Percentiles rank a stretch among this genome's conserved stretches.
Conservation (phyloP, 2,888 invertebrate species). For the Agrotis segetum region DNA sequence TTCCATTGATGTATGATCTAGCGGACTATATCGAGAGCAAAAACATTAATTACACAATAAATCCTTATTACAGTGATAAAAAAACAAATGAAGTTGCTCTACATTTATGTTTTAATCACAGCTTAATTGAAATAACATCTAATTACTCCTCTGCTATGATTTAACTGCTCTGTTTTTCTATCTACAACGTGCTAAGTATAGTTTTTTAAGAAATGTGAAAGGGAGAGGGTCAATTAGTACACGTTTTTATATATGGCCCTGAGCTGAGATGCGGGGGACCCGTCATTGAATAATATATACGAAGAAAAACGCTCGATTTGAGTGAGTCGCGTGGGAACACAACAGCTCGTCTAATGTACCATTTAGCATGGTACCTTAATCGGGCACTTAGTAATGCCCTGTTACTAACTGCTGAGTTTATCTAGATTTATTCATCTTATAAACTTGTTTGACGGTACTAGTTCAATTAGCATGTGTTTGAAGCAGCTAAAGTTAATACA, state of each 20-base stretch:
- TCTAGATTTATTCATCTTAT: constrained; percentile 34
- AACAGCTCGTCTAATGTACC: constrained; percentile 71
- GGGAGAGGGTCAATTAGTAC: constrained; percentile 75
- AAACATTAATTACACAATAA: not conserved
- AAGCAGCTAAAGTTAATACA: too few relatives aligned
- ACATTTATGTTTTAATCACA: constrained; percentile 3
- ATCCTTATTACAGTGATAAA: not conserved
- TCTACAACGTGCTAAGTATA: constrained; percentile 54
- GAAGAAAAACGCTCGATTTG: constrained; percentile 85
- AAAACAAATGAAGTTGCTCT: not conserved
- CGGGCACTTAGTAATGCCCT: constrained; percentile 56
- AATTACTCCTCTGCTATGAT: constrained; percentile 41
- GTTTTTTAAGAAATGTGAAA: constrained; percentile 64
- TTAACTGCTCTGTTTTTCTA: constrained; percentile 21
- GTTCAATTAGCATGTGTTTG: not conserved
- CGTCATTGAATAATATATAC: constrained; percentile 81
- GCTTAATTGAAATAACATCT: constrained; percentile 34
- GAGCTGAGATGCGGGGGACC: constrained; percentile 85
- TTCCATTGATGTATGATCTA: not conserved
- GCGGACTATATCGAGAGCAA: not conserved
- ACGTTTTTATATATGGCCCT: constrained; percentile 83
- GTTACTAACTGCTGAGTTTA: constrained; percentile 53
- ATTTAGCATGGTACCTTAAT: constrained; percentile 66
- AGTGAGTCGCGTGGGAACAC: constrained; percentile 85
- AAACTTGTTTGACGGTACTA: constrained; percentile 11